These are phyloP conservation scores for Nomada fabriciana DNA, from an alignment of 2,888 invertebrate species.

Conservation along the genomic window DNA sequence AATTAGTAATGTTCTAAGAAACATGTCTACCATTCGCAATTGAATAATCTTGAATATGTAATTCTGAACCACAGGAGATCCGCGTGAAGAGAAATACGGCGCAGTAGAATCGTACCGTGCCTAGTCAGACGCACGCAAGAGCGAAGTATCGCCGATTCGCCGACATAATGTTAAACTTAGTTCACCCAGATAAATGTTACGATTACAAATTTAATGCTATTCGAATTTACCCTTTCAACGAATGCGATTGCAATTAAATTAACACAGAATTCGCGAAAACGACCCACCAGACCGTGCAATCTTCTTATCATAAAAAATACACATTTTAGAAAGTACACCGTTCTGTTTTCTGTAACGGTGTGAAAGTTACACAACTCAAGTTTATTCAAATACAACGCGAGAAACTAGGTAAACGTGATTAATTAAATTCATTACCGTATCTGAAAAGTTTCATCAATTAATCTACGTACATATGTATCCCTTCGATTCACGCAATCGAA, in stretches of 20 bases:
- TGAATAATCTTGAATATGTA: neutral
- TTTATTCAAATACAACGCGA: slow-evolving; percentile 15
- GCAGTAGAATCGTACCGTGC: neutral
- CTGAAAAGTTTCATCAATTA: neutral
- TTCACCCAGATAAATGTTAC: too few species aligned
- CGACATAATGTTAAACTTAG: neutral
- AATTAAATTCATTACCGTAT: slow-evolving; percentile 16
- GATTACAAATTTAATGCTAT: too few species aligned
- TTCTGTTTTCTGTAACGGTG: neutral
- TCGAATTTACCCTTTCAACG: too few species aligned
- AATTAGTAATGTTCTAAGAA: too few species aligned
- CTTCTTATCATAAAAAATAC: slow-evolving; percentile 13
- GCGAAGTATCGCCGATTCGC: neutral
- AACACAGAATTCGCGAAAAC: neutral
- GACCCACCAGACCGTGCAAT: neutral
- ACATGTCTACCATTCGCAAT: too few species aligned
- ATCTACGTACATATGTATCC: neutral
- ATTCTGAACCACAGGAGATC: neutral
- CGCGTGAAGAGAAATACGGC: neutral
- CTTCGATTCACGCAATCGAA: neutral
- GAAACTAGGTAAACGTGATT: slow-evolving; percentile 23
- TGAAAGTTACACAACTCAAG: slow-evolving; percentile 45
- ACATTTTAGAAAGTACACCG: slow-evolving; percentile 46
- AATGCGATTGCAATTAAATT: neutral
- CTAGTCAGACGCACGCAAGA: neutral